Conservation (phyloP, 2,797 vertebrate species). For the Neopelma chrysocephalum region DNA sequence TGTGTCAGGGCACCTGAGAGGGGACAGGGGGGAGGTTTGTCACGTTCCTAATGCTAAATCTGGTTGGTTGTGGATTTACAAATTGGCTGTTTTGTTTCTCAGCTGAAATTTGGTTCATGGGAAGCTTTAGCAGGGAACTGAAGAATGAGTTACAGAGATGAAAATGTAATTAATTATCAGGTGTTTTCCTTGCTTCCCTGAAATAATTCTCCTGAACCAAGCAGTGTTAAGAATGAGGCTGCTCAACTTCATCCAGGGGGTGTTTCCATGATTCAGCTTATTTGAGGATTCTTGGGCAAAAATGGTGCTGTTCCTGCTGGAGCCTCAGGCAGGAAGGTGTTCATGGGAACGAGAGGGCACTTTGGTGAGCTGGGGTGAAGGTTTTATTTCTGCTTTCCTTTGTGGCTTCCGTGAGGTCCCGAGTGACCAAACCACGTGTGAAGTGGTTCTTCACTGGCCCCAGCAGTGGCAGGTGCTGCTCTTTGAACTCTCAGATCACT, state of each 20-base stretch:
- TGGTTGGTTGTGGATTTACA: background rate
- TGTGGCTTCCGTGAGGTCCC: background rate
- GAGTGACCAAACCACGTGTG: accelerated
- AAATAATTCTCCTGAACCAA: background rate
- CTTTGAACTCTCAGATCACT: background rate
- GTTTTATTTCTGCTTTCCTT: background rate
- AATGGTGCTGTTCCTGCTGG: background rate
- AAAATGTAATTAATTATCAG: background rate
- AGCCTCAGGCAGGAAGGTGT: background rate
- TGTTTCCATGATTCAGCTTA: background rate
- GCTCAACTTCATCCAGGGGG: accelerated
- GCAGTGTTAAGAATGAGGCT: background rate
- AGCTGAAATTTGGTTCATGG: background rate
- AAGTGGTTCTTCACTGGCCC: background rate
- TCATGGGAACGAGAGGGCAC: background rate
- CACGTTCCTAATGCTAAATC: background rate
- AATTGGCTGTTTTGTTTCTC: background rate
- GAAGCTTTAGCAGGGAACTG: background rate
- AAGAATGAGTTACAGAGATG: background rate
- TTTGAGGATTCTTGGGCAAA: background rate
- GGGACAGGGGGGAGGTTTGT: background rate
- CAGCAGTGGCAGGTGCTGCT: background rate
- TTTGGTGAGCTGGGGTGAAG: background rate
- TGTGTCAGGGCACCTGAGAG: background rate
- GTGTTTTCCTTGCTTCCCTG: background rate